Evolutionary conservation across 2,888 invertebrate genomes (phyloP).

Genomic region (Steinernema carpocapsae): DNA sequence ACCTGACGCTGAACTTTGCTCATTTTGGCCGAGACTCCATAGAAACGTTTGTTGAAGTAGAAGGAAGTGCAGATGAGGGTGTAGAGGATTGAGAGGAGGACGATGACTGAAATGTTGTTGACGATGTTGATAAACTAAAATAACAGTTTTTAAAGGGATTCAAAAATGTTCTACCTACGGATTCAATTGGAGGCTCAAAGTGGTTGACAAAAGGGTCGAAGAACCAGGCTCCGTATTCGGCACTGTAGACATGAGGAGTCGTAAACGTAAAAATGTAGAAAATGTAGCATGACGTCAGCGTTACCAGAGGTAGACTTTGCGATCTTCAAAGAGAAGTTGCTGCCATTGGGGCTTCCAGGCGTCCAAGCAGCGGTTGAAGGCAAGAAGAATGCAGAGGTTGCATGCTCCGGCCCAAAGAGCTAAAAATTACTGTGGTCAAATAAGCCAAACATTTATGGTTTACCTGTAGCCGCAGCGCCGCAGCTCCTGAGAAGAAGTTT

Average conservation of each 20-base stretch:
- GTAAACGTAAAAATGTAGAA: conserved; percentile 4
- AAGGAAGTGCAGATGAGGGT: background rate
- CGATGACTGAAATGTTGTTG: conserved; percentile 5
- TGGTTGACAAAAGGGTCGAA: conserved; percentile 10
- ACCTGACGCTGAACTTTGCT: background rate
- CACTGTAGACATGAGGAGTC: background rate
- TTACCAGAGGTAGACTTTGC: background rate
- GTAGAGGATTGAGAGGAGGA: background rate
- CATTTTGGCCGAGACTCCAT: background rate
- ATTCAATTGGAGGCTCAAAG: background rate
- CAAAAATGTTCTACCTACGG: background rate
- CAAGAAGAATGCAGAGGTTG: conserved; percentile 1
- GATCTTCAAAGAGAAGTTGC: background rate
- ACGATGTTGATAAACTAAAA: conserved; percentile 1
- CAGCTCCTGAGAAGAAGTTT: background rate
- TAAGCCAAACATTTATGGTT: no score
- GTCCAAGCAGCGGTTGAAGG: conserved; percentile 8
- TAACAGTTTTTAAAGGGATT: background rate
- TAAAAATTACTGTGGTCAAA: background rate
- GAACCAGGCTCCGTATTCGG: background rate
- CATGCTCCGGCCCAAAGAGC: background rate
- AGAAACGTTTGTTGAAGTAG: conserved; percentile 1
- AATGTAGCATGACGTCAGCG: background rate
- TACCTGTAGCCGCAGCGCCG: no score
- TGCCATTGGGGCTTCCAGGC: conserved; percentile 10